phyloP scores from a whole-genome alignment of 2,113 vertebrate genomes.

The Melanotaenia duboulayi region DNA sequence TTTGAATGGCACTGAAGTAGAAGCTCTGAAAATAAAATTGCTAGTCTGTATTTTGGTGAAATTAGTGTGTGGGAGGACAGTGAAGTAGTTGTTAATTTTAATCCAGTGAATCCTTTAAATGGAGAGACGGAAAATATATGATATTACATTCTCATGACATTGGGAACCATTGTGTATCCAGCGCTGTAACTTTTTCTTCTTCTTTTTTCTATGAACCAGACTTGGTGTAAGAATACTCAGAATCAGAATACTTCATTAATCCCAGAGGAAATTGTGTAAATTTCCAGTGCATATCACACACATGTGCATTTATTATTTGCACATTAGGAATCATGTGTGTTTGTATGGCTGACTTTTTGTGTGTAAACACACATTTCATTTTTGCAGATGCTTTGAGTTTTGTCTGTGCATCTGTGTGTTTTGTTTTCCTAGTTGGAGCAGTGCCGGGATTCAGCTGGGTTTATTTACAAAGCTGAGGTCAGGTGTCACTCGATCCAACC shows the following conservation, averaged over 20 bases:
- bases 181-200: conserved; percentile 11
- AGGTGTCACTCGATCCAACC: conserved; percentile 72
- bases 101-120: conserved; percentile 69
- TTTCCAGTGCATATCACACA: conserved; percentile 5
- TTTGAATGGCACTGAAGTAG: conserved; percentile 46
- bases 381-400: conserved; percentile 35
- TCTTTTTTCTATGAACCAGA: background rate
- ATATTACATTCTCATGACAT: conserved; percentile 42
- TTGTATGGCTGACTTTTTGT: background rate
- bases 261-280: too few relatives aligned
- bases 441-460: conserved; percentile 50
- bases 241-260: too few relatives aligned
- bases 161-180: conserved; percentile 2
- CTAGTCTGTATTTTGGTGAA: conserved; percentile 54
- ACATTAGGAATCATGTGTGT: background rate
- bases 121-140: conserved; percentile 35
- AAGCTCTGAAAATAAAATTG: conserved; percentile 23
- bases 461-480: conserved; percentile 76
- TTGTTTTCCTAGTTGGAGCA: conserved; percentile 22
- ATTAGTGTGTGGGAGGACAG: conserved; percentile 25
- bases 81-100: conserved; percentile 68
- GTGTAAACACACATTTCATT: conserved; percentile 43
- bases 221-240: conserved; percentile 2
- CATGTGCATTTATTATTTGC: background rate
- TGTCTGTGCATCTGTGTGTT: conserved; percentile 1